phyloP scores from a whole-genome alignment of 1,140 invertebrate species.

The Stegodyphus mimosarum region DNA sequence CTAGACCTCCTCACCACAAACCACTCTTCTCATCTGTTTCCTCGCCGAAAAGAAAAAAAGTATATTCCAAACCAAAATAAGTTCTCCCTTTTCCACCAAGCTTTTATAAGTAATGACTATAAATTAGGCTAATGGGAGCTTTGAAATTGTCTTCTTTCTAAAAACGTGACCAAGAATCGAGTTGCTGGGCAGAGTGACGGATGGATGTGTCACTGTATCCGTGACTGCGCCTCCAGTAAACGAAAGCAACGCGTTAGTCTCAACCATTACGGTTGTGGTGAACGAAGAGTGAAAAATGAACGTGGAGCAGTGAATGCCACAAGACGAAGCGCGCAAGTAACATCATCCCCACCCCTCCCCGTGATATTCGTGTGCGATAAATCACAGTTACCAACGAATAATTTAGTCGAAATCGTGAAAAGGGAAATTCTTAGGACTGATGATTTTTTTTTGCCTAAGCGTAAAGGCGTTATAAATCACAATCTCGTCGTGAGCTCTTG shows the following conservation, averaged over 20 bases:
- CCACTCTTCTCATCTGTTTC: no score
- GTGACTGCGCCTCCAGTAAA: slow-evolving; percentile 7
- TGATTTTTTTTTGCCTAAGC: no score
- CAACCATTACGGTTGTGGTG: background rate
- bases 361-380: background rate
- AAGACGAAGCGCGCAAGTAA: no score
- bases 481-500: no score
- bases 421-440: no score
- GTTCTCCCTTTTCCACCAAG: background rate
- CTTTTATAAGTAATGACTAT: slow-evolving; percentile 14
- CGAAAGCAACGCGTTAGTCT: background rate
- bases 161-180: slow-evolving; percentile 17
- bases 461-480: no score
- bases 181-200: background rate
- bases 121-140: slow-evolving; percentile 13
- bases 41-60: no score
- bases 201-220: slow-evolving; percentile 17
- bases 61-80: no score
- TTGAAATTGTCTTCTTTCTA: slow-evolving; percentile 9
- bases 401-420: no score
- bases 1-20: no score
- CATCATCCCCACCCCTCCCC: no score
- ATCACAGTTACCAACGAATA: background rate
- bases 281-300: slow-evolving; percentile 16
- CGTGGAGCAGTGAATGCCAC: background rate